Conservation (phyloP, 1,140 invertebrate species). For the Littorina saxatilis region DNA sequence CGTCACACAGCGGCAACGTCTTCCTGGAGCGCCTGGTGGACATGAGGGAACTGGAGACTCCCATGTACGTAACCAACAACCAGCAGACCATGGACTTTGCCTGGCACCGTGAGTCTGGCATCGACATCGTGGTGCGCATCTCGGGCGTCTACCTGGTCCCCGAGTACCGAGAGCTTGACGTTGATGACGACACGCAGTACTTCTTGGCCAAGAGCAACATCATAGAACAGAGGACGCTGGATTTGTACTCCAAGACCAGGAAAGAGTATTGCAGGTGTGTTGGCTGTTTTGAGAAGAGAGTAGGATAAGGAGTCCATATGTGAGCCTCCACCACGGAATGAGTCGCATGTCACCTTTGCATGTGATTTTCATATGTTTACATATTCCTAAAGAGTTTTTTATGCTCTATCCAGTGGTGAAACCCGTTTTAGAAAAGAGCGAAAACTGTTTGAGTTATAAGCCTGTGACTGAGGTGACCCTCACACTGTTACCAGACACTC, state of each 20-base stretch:
- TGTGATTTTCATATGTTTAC: no score
- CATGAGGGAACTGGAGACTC: slow-evolving; percentile 57
- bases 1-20: slow-evolving; percentile 58
- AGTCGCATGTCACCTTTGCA: no score
- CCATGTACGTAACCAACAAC: slow-evolving; percentile 65
- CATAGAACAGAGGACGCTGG: slow-evolving; percentile 35
- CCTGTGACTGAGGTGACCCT: no score
- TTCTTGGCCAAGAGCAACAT: slow-evolving; percentile 42
- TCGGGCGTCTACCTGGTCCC: slow-evolving; percentile 62
- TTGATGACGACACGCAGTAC: slow-evolving; percentile 57
- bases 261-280: slow-evolving; percentile 45
- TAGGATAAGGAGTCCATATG: no score
- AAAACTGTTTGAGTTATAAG: no score
- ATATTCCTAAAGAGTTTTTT: no score
- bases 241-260: slow-evolving; percentile 32
- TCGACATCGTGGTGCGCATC: slow-evolving; percentile 64
- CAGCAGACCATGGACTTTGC: slow-evolving; percentile 64
- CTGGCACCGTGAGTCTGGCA: slow-evolving; percentile 61
- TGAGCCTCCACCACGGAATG: no score
- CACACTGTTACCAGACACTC: no score
- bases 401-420: no score
- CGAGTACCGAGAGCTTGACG: slow-evolving; percentile 62
- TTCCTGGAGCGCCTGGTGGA: slow-evolving; percentile 61
- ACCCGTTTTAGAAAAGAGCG: no score
- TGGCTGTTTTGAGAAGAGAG: no score